Evolutionary conservation across 2,888 invertebrate species (phyloP), one percentile per base, ranked within the genome.

Genomic region (Pollenia angustigena): DNA sequence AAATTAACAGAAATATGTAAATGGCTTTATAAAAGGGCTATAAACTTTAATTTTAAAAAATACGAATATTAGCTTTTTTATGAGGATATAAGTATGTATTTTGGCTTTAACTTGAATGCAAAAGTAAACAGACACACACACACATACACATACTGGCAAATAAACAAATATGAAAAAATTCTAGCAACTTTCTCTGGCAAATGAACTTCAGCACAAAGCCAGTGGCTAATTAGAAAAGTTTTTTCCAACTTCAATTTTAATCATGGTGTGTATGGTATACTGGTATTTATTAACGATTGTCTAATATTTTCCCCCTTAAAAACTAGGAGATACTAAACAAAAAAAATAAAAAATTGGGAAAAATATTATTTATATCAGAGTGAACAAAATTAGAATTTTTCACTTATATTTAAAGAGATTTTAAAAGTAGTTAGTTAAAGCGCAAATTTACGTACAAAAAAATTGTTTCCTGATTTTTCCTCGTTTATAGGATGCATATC

Each of bases 211-310:
- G 68, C 86, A 84, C 69, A 75, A 83, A 88, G 81, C 88, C 88
- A 85, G 85, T 84, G 88, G 90, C 92, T 91, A 92, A 91, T 91
- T 91, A 92, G 91, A 92, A 92, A 91, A 92, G 88, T 91, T 91
- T 87, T 60, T 82, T 81, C 46, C 82, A 69, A 69, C 75, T 69
- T 46, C 40, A 52, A 58, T 69, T 56, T 80, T 60, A 74, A 68
- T 52, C 12, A 60, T n/a, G n/a, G 75, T 54, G 42, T 85, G 14
- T 60, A 46, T 54, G 40, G 44, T 74, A 42, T 18, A 64, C 23
- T 60, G 18, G 50, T 62, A 80, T 62, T 50, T 52, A 80, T 40
- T 69, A 69, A 23, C 16, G 42, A 18, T 23, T 50, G 48, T 60
- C 32, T 58, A 69, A 69, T 11, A 50, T 40, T 42, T 48, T 54